These are phyloP conservation scores for Catharus bicknelli DNA, from an alignment of 2,113 vertebrate genomes.

Conservation along the genomic window DNA sequence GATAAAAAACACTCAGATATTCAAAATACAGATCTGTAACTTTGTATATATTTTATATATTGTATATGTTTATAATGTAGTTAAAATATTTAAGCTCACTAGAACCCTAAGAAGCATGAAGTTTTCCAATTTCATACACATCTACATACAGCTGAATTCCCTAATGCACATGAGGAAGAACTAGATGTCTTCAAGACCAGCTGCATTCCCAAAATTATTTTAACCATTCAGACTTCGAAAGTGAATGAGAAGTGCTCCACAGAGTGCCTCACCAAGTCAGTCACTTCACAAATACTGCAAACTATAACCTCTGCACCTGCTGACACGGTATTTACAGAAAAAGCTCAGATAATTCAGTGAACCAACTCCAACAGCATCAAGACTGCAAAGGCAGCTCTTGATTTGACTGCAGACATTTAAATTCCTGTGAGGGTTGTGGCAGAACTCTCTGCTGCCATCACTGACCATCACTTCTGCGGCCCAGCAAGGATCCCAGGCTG, in stretches of 20 bases:
- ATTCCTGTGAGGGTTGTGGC: not conserved
- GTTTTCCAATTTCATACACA: not conserved
- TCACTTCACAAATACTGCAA: not conserved
- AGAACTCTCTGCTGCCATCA: not conserved
- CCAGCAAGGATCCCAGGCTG: accelerated
- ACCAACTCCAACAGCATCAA: not conserved
- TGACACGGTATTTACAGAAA: not conserved
- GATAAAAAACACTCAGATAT: not conserved
- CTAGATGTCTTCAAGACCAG: not conserved
- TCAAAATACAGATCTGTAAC: not conserved
- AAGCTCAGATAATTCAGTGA: not conserved
- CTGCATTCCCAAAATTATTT: not conserved
- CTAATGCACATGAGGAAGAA: not conserved
- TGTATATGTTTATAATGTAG: not conserved
- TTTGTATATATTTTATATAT: not conserved
- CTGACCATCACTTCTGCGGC: not conserved
- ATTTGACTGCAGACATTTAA: not conserved
- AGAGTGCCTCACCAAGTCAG: not conserved
- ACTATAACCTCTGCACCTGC: not conserved
- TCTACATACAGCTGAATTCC: not conserved
- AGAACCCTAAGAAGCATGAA: not conserved
- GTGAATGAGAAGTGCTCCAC: not conserved
- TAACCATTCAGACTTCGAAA: not conserved
- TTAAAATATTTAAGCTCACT: not conserved
- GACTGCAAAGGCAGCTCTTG: not conserved